Base-by-base conservation (phyloP, 2,888 invertebrate species). In the Chrysodeixis includens region DNA sequence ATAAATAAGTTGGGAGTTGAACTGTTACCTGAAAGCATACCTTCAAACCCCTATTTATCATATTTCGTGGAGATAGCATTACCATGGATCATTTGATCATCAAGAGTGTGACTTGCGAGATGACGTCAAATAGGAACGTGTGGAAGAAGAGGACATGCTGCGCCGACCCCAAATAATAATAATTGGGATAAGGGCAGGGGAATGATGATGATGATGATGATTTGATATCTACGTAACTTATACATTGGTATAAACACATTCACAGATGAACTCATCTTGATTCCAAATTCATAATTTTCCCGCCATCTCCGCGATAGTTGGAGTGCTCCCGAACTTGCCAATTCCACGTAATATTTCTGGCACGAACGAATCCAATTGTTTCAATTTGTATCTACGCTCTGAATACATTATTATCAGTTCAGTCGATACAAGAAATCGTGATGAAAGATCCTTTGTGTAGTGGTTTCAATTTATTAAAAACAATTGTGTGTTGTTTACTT, bases 301-400 rank as follows among this genome's bases (percentile, higher is more conserved):
- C 49, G 60, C 26, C 20, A 30, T 57, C 54, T 59, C 59, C 56
- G 16, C 35, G 30, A 64, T 56, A 69, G 57, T 65, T 62, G 32
- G n/a, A 46, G 40, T 69, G 64, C 57, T 75, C 32, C 22, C 51
- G 62, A 69, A 69, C 52, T 68, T 52, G 32, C 63, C 76, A 76
- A 76, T 68, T 65, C 32, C 32, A 55, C 67, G 49, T 70, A 70
- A 69, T 79, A 81, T 79, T 81, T 79, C 68, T 68, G 69, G 77
- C 78, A 79, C 78, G 79, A 76, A 69, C 80, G 60, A 68, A 81
- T 75, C 56, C 79, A 79, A 79, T 79, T 82, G 78, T 79, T 79
- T 82, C 82, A 79, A 79, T 81, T 79, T 79, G 73, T 81, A 72
- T 72, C 62, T 76, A 52, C 69, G 82, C 61, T 63, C 64, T 78